Evolutionary conservation across 2,113 vertebrate species (phyloP), one percentile per base, ranked within the genome.

Genomic region (Rhinichthys klamathensis): DNA sequence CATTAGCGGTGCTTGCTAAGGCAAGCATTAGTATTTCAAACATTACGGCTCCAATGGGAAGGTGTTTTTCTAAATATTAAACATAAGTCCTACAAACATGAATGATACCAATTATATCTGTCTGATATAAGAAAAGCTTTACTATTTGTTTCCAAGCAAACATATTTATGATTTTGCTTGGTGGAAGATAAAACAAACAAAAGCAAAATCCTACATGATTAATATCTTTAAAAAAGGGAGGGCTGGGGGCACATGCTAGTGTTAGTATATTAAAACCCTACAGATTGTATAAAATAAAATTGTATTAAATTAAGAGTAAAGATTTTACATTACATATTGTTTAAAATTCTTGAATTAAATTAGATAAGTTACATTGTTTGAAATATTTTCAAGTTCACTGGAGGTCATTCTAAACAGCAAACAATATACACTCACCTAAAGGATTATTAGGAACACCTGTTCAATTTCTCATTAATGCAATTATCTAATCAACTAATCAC

Each of bases 21-120:
- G 72, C 70, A 73, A 44, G n/a, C 38, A 73, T 73, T 73, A 46
- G 23, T 46, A 46, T 73, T 46, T 46, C 70, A 73, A 73, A 73
- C 70, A 73, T 73, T 73, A 44, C 11, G 44, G 69, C 69, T 44
- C 69, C 41, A 46, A 25, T 16, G 41, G 41, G 41, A 46, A 46
- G 70, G 41, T 16, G 70, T 46, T 73, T 25, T 73, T 46, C 6
- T 8, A 44, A 46, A 73, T 73, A 25, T 73, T 73, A 44, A 73
- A 46, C 23, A 13, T 44, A 16, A 73, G 12, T 25, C 23, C 38
- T 73, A n/a, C 70, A 73, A 73, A 73, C 70, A 25, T 73, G 12
- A 73, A 13, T 73, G 23, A 73, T 46, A 41, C 12, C 0, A 13
- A 73, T 73, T 73, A 73, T 73, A 41, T 30, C 30, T 46, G 11